These are phyloP conservation scores for Labeo catla DNA, from an alignment of 2,113 vertebrate genomes.

Conservation along the genomic window DNA sequence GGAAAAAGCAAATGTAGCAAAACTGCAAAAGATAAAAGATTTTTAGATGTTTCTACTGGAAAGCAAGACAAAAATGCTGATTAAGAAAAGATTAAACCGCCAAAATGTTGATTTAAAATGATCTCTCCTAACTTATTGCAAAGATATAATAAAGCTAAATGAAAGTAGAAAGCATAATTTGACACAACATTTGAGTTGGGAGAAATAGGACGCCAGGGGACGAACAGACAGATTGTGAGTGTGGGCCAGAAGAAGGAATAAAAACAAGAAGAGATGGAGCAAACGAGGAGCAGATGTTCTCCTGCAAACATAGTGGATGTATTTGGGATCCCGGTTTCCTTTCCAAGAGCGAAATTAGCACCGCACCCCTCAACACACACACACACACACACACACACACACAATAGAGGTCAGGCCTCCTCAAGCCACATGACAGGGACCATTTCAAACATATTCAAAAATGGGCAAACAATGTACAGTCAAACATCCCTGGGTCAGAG, in stretches of 20 bases:
- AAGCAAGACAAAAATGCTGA: neutral
- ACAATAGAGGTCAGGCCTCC: neutral
- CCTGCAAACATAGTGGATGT: slow-evolving; percentile 58
- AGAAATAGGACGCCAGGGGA: slow-evolving; percentile 36
- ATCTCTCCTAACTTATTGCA: slow-evolving; percentile 1
- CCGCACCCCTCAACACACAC: slow-evolving; percentile 52
- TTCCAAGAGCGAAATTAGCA: slow-evolving; percentile 56
- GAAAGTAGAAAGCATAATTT: slow-evolving; percentile 42
- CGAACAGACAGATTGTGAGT: slow-evolving; percentile 51
- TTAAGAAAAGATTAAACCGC: neutral
- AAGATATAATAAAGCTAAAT: slow-evolving; percentile 12
- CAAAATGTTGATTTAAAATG: slow-evolving; percentile 1
- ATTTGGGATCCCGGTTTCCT: slow-evolving; percentile 60
- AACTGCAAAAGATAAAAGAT: neutral
- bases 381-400: slow-evolving; percentile 11
- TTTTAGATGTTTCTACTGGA: neutral
- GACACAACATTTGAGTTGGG: slow-evolving; percentile 26
- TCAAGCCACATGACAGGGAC: slow-evolving; percentile 21
- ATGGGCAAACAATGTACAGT: slow-evolving; percentile 30
- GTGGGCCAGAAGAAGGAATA: slow-evolving; percentile 61
- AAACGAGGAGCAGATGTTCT: slow-evolving; percentile 78
- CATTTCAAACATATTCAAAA: slow-evolving; percentile 29
- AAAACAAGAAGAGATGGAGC: slow-evolving; percentile 64
- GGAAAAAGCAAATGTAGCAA: neutral
- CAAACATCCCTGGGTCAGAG: neutral